Conservation (phyloP, 2,113 vertebrate genomes). For the Mustela nigripes region DNA sequence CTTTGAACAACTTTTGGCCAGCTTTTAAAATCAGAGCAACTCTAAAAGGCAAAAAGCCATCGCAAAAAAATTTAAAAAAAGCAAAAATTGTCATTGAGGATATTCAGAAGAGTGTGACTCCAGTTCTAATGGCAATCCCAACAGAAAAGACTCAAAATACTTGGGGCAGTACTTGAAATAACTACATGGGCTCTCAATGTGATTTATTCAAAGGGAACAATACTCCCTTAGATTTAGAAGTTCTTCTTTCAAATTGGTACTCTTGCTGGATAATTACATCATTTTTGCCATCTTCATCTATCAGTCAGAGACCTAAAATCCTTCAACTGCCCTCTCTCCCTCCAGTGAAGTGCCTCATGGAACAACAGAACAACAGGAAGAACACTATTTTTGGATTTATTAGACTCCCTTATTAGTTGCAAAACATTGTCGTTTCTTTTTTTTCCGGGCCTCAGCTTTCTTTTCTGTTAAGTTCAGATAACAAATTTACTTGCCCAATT, state of each 20-base stretch:
- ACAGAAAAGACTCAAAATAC: slow-evolving; percentile 12
- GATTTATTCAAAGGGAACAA: slow-evolving; percentile 45
- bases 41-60: background rate
- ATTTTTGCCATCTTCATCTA: slow-evolving; percentile 33
- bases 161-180: slow-evolving; percentile 27
- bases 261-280: slow-evolving; percentile 19
- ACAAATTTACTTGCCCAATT: background rate
- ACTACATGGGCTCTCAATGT: background rate
- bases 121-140: background rate
- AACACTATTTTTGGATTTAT: slow-evolving; percentile 7
- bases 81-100: background rate
- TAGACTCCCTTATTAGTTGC: background rate
- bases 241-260: slow-evolving; percentile 52
- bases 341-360: background rate
- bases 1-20: background rate
- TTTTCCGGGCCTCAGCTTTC: background rate
- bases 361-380: slow-evolving; percentile 26
- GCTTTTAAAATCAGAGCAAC: slow-evolving; percentile 34
- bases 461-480: slow-evolving; percentile 23
- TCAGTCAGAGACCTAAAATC: slow-evolving; percentile 34
- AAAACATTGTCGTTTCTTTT: slow-evolving; percentile 3
- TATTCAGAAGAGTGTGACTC: background rate
- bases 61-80: background rate
- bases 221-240: background rate
- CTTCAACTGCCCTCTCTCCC: background rate